phyloP scores from a whole-genome alignment of 2,888 invertebrate species.

The Lasioglossum zephyrum region DNA sequence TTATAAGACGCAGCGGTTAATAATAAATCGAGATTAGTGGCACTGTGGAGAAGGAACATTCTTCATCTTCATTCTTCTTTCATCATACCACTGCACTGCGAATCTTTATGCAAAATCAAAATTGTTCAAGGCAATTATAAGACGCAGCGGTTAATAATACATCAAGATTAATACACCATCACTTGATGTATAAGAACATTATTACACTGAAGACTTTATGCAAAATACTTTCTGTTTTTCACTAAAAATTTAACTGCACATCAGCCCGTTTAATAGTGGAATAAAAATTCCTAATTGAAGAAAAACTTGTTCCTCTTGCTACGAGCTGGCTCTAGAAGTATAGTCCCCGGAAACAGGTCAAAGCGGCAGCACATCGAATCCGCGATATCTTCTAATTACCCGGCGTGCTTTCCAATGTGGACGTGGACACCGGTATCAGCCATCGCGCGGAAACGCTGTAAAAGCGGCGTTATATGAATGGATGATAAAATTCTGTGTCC shows the following conservation, averaged over 20 bases:
- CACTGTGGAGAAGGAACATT: not conserved
- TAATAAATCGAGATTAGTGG: not conserved
- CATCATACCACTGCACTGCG: too few species aligned
- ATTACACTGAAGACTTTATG: too few species aligned
- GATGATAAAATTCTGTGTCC: slow-evolving; percentile 56
- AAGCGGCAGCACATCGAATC: slow-evolving; percentile 3
- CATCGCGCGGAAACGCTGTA: slow-evolving; percentile 47
- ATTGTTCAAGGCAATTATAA: too few species aligned
- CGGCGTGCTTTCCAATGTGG: slow-evolving; percentile 47
- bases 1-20: too few species aligned
- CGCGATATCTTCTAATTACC: slow-evolving; percentile 59
- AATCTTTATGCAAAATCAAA: too few species aligned
- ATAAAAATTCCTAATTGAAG: not conserved
- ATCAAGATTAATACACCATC: too few species aligned
- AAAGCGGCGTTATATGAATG: slow-evolving; percentile 50
- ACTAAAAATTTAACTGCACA: not conserved
- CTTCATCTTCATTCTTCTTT: not conserved
- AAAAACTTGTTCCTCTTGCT: not conserved
- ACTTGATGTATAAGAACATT: too few species aligned
- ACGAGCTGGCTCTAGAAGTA: not conserved
- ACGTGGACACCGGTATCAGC: slow-evolving; percentile 41
- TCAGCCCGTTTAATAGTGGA: too few species aligned
- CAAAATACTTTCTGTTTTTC: not conserved
- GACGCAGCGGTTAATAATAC: too few species aligned
- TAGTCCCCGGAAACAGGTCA: not conserved